Base-by-base conservation (phyloP, 2,113 vertebrate genomes). In the Pogonocichla stellata region DNA sequence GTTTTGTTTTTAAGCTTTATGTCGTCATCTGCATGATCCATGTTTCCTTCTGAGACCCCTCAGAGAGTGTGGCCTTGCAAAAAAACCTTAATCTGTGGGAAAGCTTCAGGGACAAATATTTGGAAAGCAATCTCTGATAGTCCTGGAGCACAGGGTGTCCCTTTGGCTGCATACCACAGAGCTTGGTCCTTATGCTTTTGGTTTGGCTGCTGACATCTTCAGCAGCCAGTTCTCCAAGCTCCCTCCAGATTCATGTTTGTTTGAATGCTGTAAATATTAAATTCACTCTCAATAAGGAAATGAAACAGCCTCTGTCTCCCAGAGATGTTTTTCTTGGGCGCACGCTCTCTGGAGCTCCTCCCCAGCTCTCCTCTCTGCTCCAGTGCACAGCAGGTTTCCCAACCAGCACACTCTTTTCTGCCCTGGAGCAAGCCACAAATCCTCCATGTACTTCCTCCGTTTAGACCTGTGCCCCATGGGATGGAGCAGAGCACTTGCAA, bases 211-310 rank as follows among this genome's bases (percentile, higher is more conserved):
- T 89, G 91, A 64, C 80, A 79, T 64, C 75, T 80, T 81, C 62
- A 94, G 72, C 42, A 54, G 53, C 72, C 88, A 70, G 45, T 43
- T 84, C 43, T 86, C 80, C 11, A 19, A 75, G 57, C 50, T 93
- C 47, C 42, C 79, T 90, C 67, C 75, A 83, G 57, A 93, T 64
- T 67, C 65, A 18, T 81, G 43, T 77, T 95, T 88, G 51, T 83
- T 71, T 81, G 86, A 70, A 53, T 53, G 65, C 43, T 88, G 51
- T 51, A 92, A 93, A 93, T 90, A 74, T 14, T 80, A 73, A 78
- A 79, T 47, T 62, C 34, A 50, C 43, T 94, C 92, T 94, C 92
- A 94, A 62, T 92, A 94, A 94, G 92, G 93, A 92, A 95, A 90
- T 51, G 15, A 85, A 86, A 58, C 60, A 47, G 79, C 57, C 53